Base-by-base conservation (phyloP, 2,797 vertebrate genomes). In the Kryptopterus vitreolus region DNA sequence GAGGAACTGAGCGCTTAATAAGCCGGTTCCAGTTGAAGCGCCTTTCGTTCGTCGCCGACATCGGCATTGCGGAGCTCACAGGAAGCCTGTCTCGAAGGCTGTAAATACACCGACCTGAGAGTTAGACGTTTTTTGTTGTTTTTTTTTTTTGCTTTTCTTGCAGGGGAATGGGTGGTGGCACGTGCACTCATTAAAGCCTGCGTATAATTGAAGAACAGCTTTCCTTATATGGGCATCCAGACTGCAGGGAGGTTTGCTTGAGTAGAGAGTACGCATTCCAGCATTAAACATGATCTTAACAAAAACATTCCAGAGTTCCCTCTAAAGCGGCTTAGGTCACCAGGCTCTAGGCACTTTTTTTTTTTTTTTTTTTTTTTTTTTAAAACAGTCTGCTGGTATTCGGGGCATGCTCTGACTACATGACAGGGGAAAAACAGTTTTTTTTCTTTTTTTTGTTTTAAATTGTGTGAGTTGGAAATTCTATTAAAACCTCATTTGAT, bases 261-360 rank as follows among this genome's bases (percentile, higher is more conserved):
- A 76, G 59, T 63, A n/a, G 43, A 76, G 46, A 76, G 43, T n/a
- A 76, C 22, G 43, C 74, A 59, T 69, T 59, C 74, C 74, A n/a
- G 80, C 73, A 38, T 74, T 83, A 76, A 83, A 81, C 81, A 72
- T 77, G 53, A 85, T 79, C 84, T 78, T 76, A 72, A 59, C 55
- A 68, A 79, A 75, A 83, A 83, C 84, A 83, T 85, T 83, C 79
- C 79, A 81, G 10, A 7, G 13, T 62, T 31, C 76, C 62, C 50
- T 85, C 70, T 71, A 75, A 72, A 48, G 75, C 59, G 8, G 57
- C 81, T 33, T 52, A 33, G 53, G 79, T 83, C 78, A 78, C 58
- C 78, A 81, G 62, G 53, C 69, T 33, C 53, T 58, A 76, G 70
- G 33, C 33, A 63, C 62, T 43, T 71, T 26, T 20, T 1, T 1